Evolutionary conservation across 2,888 invertebrate species (phyloP).

Genomic region (Harpalus rufipes): DNA sequence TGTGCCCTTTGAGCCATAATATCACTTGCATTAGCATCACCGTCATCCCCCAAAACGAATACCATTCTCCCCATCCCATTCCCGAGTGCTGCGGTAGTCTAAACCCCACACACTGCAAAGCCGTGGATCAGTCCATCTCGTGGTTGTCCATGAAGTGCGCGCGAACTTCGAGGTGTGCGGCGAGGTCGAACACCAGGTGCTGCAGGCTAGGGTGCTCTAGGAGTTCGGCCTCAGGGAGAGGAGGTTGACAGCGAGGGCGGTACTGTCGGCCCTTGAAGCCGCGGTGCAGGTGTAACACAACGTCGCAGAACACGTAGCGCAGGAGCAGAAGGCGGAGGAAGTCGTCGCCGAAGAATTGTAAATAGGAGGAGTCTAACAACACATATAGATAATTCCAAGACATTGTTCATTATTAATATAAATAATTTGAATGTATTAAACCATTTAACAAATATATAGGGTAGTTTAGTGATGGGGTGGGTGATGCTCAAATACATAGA

Average conservation of each 20-base stretch:
- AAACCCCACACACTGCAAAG: slow-evolving; percentile 76
- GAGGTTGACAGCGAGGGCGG: slow-evolving; percentile 91
- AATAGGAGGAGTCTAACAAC: slow-evolving; percentile 82
- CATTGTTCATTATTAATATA: too few species aligned
- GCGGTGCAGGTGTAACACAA: slow-evolving; percentile 92
- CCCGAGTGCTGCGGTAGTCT: slow-evolving; percentile 53
- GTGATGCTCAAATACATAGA: neutral
- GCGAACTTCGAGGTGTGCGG: slow-evolving; percentile 90
- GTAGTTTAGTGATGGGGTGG: too few species aligned
- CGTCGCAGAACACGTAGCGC: slow-evolving; percentile 96
- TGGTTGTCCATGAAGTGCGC: slow-evolving; percentile 83
- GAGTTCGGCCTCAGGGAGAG: slow-evolving; percentile 91
- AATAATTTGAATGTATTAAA: too few species aligned
- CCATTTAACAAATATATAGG: neutral
- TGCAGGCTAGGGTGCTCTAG: slow-evolving; percentile 90
- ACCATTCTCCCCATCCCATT: neutral
- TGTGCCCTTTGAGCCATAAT: slow-evolving; percentile 74
- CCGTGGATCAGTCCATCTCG: slow-evolving; percentile 82
- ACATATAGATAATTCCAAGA: neutral
- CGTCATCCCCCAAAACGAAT: neutral
- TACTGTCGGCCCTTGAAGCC: slow-evolving; percentile 91
- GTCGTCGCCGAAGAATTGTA: slow-evolving; percentile 96
- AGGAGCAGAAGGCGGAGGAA: slow-evolving; percentile 93
- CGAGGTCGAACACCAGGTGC: slow-evolving; percentile 90
- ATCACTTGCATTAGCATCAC: slow-evolving; percentile 71